phyloP scores from a whole-genome alignment of 2,888 invertebrate species.

The Caenorhabditis afra region DNA sequence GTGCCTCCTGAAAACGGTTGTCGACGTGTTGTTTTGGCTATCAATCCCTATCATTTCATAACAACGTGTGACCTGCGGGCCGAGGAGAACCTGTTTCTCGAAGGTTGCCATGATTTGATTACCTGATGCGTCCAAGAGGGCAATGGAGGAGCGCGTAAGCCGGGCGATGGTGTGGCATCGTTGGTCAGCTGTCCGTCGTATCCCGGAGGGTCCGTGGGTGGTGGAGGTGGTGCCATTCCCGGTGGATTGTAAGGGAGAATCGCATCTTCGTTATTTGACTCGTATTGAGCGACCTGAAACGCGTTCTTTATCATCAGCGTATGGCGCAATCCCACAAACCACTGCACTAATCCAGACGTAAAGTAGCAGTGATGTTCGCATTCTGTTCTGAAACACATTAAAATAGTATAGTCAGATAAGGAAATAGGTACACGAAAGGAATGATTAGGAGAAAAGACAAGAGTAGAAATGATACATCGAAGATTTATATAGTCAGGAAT shows the following conservation, averaged over 20 bases:
- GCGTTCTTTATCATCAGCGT: no score
- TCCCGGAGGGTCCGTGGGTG: constrained; percentile 37
- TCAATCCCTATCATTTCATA: constrained; percentile 35
- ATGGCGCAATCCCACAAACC: no score
- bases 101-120: constrained; percentile 6
- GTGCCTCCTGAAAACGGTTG: constrained; percentile 21
- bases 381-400: background rate
- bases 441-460: background rate
- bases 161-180: constrained; percentile 6
- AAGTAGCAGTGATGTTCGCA: background rate
- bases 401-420: background rate
- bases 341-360: background rate
- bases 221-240: constrained; percentile 31
- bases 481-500: constrained; percentile 21
- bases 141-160: constrained; percentile 42
- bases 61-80: constrained; percentile 45
- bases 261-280: constrained; percentile 2
- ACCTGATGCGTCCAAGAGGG: constrained; percentile 46
- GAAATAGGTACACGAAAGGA: background rate
- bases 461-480: background rate
- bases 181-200: constrained; percentile 15
- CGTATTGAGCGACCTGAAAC: constrained; percentile 31
- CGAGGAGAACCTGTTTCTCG: constrained; percentile 21
- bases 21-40: constrained; percentile 19
- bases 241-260: constrained; percentile 31